A percentile compares a stretch with the other conserved stretches of the same genome.
Conservation (phyloP, 2,113 vertebrate genomes). For the Oryzias curvinotus region DNA sequence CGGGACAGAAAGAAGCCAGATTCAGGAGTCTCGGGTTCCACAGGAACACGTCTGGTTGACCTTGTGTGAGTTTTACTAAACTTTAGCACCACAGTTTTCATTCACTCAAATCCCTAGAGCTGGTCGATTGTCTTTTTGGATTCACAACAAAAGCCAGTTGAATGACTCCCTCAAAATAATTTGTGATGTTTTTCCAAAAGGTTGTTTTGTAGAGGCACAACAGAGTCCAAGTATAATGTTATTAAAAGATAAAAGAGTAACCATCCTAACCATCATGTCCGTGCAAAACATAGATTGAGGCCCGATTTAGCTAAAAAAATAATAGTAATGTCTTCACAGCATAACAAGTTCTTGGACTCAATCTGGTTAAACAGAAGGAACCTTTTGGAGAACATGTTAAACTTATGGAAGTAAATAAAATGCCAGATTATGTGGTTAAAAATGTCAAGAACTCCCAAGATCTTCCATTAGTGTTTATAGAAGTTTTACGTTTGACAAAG, state of each 20-base stretch:
- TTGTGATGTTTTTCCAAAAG: conserved; percentile 9
- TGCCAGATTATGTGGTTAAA: too few species aligned
- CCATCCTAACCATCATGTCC: conserved; percentile 4
- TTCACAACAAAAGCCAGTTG: conserved; percentile 20
- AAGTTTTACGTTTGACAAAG: too few species aligned
- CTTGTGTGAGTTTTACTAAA: conserved; percentile 13
- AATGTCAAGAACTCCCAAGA: too few species aligned
- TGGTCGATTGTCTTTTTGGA: conserved; percentile 28
- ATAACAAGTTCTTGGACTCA: too few species aligned
- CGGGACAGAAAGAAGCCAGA: conserved; percentile 8
- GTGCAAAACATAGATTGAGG: too few species aligned
- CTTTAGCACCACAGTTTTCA: conserved; percentile 7
- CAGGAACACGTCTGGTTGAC: conserved; percentile 28
- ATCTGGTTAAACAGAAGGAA: too few species aligned
- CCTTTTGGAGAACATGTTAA: too few species aligned
- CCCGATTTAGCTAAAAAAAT: too few species aligned
- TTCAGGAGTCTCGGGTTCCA: conserved; percentile 42
- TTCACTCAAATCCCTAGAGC: conserved; percentile 23
- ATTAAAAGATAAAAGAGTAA: conserved; percentile 33
- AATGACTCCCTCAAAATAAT: conserved; percentile 9
- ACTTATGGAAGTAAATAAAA: too few species aligned
- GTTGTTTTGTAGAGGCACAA: not conserved
- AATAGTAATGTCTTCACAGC: too few species aligned
- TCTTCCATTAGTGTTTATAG: too few species aligned
- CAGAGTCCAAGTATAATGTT: conserved; percentile 53